Evolutionary conservation across 2,888 invertebrate species (phyloP).

Genomic region (Torymus texanus): DNA sequence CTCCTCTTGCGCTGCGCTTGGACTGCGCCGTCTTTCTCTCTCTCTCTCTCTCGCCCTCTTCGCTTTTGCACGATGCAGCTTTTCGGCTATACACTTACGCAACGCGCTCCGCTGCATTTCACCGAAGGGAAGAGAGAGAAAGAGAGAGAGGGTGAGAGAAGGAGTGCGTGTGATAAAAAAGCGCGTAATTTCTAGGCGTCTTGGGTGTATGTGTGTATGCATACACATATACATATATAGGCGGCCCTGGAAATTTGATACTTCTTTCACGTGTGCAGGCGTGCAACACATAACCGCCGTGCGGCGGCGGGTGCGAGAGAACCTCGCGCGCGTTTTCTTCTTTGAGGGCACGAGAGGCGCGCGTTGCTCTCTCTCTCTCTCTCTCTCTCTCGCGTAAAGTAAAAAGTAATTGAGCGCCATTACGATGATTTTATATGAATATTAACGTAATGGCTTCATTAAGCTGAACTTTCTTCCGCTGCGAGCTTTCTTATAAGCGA

Average conservation of each 20-base stretch:
- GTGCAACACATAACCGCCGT: slow-evolving; percentile 11
- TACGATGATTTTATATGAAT: slow-evolving; percentile 40
- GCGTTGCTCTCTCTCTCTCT: background rate
- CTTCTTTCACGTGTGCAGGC: slow-evolving; percentile 30
- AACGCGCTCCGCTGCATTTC: slow-evolving; percentile 15
- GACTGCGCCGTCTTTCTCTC: too few species aligned
- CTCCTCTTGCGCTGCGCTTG: too few species aligned
- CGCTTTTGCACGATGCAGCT: background rate
- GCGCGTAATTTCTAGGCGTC: slow-evolving; percentile 45
- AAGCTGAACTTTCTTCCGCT: slow-evolving; percentile 1
- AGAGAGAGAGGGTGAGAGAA: slow-evolving; percentile 1
- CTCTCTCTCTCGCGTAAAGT: slow-evolving; percentile 1
- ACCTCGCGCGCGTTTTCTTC: background rate
- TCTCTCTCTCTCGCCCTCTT: too few species aligned
- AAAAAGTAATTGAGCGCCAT: slow-evolving; percentile 41
- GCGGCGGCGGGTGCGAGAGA: background rate
- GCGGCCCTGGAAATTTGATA: slow-evolving; percentile 46
- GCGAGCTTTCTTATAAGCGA: background rate
- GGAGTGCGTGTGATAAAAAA: slow-evolving; percentile 4
- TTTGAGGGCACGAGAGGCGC: slow-evolving; percentile 11
- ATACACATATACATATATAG: background rate
- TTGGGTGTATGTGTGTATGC: background rate
- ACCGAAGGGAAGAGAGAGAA: background rate
- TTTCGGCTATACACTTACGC: slow-evolving; percentile 26
- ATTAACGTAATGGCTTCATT: slow-evolving; percentile 48